A percentile compares a stretch with the other conserved stretches of the same genome.
These are phyloP conservation scores for Drosophila ambigua DNA, from an alignment of 1,140 invertebrate genomes.

Conservation along the genomic window DNA sequence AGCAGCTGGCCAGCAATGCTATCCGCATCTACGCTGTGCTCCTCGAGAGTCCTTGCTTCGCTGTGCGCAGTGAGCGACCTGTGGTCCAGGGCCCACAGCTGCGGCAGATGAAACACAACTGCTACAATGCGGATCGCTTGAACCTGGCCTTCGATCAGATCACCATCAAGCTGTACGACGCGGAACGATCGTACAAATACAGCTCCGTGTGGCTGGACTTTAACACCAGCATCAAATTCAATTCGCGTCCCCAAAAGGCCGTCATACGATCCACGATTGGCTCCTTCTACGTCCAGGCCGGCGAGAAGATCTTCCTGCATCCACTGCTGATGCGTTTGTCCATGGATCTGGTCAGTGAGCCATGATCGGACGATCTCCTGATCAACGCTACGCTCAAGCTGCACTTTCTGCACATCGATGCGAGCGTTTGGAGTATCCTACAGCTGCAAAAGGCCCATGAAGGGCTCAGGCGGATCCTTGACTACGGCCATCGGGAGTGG, in stretches of 20 bases:
- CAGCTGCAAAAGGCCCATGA: conserved; percentile 53
- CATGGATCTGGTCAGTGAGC: conserved; percentile 67
- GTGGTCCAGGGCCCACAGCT: conserved; percentile 59
- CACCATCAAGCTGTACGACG: conserved; percentile 84
- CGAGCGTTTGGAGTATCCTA: conserved; percentile 84
- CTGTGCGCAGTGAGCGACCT: conserved; percentile 37
- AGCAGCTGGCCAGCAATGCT: conserved; percentile 47
- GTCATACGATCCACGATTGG: conserved; percentile 84
- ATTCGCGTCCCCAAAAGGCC: conserved; percentile 85
- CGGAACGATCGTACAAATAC: conserved; percentile 84
- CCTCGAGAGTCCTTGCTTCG: conserved; percentile 56
- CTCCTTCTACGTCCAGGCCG: conserved; percentile 85
- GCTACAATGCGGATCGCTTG: conserved; percentile 79
- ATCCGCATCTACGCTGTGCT: conserved; percentile 59
- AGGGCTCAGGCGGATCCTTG: conserved; percentile 41
- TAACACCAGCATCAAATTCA: conserved; percentile 84
- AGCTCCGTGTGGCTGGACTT: conserved; percentile 84
- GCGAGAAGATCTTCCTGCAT: conserved; percentile 65
- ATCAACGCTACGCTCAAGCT: conserved; percentile 61
- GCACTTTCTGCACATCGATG: conserved; percentile 86
- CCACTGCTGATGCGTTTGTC: conserved; percentile 64
- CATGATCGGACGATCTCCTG: conserved; percentile 72
- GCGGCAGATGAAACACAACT: conserved; percentile 55
- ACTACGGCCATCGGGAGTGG: conserved; percentile 40
- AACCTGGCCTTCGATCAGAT: conserved; percentile 85